Evolutionary conservation across 2,888 invertebrate species (phyloP), one percentile per base, ranked within the genome.

Genomic region (Pammene fasciana): DNA sequence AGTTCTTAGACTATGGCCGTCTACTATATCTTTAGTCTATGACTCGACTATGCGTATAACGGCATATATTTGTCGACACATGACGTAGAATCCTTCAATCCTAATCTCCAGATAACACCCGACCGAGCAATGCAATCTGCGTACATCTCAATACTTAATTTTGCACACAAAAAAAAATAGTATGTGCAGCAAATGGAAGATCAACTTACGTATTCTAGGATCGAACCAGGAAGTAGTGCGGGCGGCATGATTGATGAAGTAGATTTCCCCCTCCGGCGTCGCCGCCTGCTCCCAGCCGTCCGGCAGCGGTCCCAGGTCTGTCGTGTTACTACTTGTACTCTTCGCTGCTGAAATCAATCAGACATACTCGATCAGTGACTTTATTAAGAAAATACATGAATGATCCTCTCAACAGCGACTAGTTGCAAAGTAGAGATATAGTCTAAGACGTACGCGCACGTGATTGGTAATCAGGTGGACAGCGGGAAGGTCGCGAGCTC

Each of bases 141-240:
- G n/a, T 48, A 8, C 36, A 7, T n/a, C 18, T 50, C 36, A 34
- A 13, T 8, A 38, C 16, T 45, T 34, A 8, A 26, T n/a, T 38
- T 9, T 16, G 50, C n/a, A 52, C 9, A 13, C 50, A 52, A 10
- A 62, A 52, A 10, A 62, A 18, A 48, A 43, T 41, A 36, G 18
- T 8, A 14, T 64, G 14, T 11, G 54, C 26, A 36, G 43, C 34
- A 65, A 65, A 65, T 54, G 36, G 8, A 61, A 61, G 34, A 54
- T 54, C 11, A 65, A 96, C 97, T 97, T 95, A 97, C 98, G 98
- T 95, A 99, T 96, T 95, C 98, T 95, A 82, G 99, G 99, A 93
- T 99, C 98, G 94, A 98, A 98, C 99, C 99, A 99, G 83, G 98
- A 98, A 75, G 99, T 99, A 83, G 97, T 98, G 91, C 97, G 96